Evolutionary conservation across 1,140 invertebrate genomes (phyloP), one percentile per base, ranked within the genome.

Genomic region (Lepidurus arcticus): DNA sequence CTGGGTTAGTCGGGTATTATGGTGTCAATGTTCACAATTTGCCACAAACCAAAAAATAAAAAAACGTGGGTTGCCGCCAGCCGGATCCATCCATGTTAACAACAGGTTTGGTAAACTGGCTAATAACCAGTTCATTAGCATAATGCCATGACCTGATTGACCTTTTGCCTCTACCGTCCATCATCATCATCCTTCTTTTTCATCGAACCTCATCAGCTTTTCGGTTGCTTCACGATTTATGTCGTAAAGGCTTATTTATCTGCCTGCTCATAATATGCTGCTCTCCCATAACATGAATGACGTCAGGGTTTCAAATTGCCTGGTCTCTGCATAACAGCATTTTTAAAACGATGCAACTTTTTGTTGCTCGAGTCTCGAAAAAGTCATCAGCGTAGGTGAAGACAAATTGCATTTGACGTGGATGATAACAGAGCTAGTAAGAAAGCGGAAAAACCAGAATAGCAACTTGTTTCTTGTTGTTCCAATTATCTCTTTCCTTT

Each of bases 71-170:
- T 13, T n/a, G 21, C 6, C 53, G 53, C 53, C 16, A 65, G 53
- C 53, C 53, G 53, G 16, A 16, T 65, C 16, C 53, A 16, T 65
- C 53, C 13, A 16, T 16, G 16, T 21, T 16, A 65, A 65, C 6
- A 65, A 65, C 9, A 65, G 53, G 53, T 65, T 65, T 65, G 53
- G 16, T 65, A n/a, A 65, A 65, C 53, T 65, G 21, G 13, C 53
- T 65, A 65, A 65, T 65, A 65, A 65, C 16, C 53, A 65, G 53
- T 65, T 65, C 53, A 65, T 65, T 65, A 65, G 53, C 53, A 65
- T 65, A 65, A 65, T 65, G 53, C 53, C 53, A 21, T 65, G 53
- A 65, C 53, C 53, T 65, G n/a, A 65, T 65, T 65, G 53, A 65
- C 53, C 53, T 65, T 65, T 65, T 65, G n/a, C 21, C 53, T 65